phyloP scores from a whole-genome alignment of 2,797 vertebrate species.

The Syngnathus rostellatus region DNA sequence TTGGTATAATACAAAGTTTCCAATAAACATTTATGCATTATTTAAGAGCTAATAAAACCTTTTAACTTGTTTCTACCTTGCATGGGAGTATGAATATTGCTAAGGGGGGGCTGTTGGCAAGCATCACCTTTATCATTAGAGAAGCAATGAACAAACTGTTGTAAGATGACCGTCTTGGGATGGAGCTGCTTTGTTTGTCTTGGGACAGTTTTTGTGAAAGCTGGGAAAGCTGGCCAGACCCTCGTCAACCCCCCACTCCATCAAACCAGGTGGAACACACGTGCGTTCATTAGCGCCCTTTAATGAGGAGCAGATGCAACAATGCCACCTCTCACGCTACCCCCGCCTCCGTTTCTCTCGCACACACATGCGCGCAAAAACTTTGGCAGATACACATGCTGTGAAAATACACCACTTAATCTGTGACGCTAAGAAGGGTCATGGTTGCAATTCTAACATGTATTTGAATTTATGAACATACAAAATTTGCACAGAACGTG shows the following conservation, averaged over 20 bases:
- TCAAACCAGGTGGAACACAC: slow-evolving; percentile 68
- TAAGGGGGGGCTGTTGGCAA: slow-evolving; percentile 2
- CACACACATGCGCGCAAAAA: slow-evolving; percentile 2
- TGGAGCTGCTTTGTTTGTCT: slow-evolving; percentile 43
- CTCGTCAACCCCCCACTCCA: slow-evolving; percentile 41
- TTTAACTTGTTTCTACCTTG: background rate
- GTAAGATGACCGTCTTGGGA: slow-evolving; percentile 53
- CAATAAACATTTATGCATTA: background rate
- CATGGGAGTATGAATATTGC: background rate
- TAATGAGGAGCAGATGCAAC: slow-evolving; percentile 79
- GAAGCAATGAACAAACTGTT: slow-evolving; percentile 40
- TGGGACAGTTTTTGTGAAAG: slow-evolving; percentile 41
- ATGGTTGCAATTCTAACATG: slow-evolving; percentile 8
- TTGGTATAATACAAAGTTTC: too few species aligned
- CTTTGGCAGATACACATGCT: slow-evolving; percentile 8
- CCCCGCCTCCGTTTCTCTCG: background rate
- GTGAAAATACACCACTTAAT: slow-evolving; percentile 15
- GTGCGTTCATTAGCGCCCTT: slow-evolving; percentile 74
- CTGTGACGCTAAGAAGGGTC: slow-evolving; percentile 7
- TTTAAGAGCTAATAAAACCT: background rate
- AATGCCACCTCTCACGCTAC: slow-evolving; percentile 43
- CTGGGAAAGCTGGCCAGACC: slow-evolving; percentile 44
- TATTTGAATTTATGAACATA: slow-evolving; percentile 16
- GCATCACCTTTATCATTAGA: slow-evolving; percentile 45
- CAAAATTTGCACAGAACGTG: background rate